Percentiles rank a stretch among this genome's conserved stretches.
Evolutionary conservation across 2,113 vertebrate genomes (phyloP).

Genomic region (Equus quagga): DNA sequence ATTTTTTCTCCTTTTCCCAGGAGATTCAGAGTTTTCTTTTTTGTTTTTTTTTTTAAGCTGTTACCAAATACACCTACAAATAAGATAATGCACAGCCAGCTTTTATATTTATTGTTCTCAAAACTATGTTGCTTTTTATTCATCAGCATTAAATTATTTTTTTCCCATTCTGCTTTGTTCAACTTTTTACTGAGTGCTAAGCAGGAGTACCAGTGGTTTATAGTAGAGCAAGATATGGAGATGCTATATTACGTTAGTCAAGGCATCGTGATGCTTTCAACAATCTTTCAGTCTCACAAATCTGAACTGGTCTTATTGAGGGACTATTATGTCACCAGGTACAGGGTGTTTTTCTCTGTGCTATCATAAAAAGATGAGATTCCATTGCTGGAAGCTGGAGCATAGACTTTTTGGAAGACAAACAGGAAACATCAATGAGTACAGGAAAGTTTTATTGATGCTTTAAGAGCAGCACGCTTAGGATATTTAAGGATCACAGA

Average conservation of each 20-base stretch:
- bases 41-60: not conserved
- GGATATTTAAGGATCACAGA: not conserved
- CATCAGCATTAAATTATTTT: not conserved
- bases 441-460: not conserved
- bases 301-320: not conserved
- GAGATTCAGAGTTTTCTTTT: not conserved
- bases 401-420: not conserved
- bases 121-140: not conserved
- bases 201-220: not conserved
- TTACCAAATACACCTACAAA: not conserved
- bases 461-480: not conserved
- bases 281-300: not conserved
- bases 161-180: not conserved
- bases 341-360: not conserved
- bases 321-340: not conserved
- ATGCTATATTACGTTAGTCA: not conserved
- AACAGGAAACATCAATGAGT: not conserved
- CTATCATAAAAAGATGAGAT: not conserved
- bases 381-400: not conserved
- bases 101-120: conserved; percentile 11
- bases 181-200: not conserved
- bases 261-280: not conserved
- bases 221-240: not conserved
- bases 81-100: not conserved
- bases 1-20: not conserved